Evolutionary conservation across 2,113 vertebrate species (phyloP), one percentile per base, ranked within the genome.

Genomic region (Phalacrocorax aristotelis): DNA sequence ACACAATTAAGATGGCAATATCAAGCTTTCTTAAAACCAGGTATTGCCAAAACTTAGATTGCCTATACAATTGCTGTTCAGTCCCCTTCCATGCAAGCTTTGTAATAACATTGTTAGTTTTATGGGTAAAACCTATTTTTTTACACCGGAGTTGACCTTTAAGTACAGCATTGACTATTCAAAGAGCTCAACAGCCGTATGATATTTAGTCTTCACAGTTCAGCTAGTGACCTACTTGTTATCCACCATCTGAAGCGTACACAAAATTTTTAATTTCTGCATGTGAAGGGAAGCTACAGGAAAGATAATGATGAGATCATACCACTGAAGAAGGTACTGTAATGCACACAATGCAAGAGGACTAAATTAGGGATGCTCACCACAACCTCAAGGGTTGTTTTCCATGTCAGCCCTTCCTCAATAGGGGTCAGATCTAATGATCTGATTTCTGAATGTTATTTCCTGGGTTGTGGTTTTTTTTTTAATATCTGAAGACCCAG

Each of bases 91-190:
- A 49, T 3, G 3, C 2, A 0, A 87, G 52, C 13, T 84, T 62
- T 81, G 40, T 15, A 19, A 57, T 44, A 70, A 66, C 49, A 29
- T 74, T 3, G 3, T 78, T 40, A 11, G 32, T 10, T 83, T 55
- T 54, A 71, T 12, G 36, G 42, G 44, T 61, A 77, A 36, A 69
- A 89, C 4, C 21, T 15, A 7, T 15, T 62, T 48, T 86, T 76
- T 69, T n/a, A 32, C 27, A 62, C 12, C 0, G 0, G 22, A 62
- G 1, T 51, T 55, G 64, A 29, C 20, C 51, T 69, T 62, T 51
- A 54, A 51, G 40, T 57, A 54, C 27, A 42, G 36, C 88, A 74
- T 3, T 42, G 30, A 42, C 34, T 77, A 32, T 38, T 90, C 75
- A 62, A 52, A 54, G 30, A 74, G 42, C 15, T 52, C 10, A 7